A percentile compares a stretch with the other conserved stretches of the same genome.
These are phyloP conservation scores for Hystrix brachyura DNA, from an alignment of 2,113 vertebrate species.

Conservation along the genomic window DNA sequence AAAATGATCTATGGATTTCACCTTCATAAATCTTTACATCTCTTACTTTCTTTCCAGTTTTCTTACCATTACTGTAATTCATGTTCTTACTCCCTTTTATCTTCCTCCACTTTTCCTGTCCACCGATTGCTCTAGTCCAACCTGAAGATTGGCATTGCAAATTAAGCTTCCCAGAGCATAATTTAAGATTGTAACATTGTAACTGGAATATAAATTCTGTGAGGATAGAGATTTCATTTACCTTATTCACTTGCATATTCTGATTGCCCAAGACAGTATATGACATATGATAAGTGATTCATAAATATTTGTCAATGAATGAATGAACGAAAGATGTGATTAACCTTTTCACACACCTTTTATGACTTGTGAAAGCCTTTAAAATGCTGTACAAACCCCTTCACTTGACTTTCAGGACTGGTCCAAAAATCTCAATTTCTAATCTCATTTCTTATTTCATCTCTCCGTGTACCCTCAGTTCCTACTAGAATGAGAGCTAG, in stretches of 20 bases:
- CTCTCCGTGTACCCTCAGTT: background rate
- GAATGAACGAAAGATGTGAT: background rate
- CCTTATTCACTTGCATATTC: background rate
- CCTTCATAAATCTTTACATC: background rate
- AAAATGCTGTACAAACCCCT: constrained; percentile 4
- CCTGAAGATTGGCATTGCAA: background rate
- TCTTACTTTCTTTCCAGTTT: background rate
- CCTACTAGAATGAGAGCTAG: constrained; percentile 6
- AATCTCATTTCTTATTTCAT: constrained; percentile 36
- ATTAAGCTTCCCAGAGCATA: background rate
- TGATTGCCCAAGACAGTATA: background rate
- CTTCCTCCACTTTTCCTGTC: background rate
- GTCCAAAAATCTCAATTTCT: background rate
- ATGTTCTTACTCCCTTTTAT: background rate
- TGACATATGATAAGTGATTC: background rate
- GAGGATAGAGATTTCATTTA: background rate
- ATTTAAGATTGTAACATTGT: background rate
- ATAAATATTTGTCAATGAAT: constrained; percentile 11
- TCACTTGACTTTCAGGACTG: background rate
- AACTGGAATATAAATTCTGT: background rate
- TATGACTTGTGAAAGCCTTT: background rate
- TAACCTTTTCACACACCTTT: background rate
- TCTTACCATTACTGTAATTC: background rate
- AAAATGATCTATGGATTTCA: background rate
- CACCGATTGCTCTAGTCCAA: background rate